phyloP scores from a whole-genome alignment of 1,140 invertebrate genomes.

The Physella acuta region DNA sequence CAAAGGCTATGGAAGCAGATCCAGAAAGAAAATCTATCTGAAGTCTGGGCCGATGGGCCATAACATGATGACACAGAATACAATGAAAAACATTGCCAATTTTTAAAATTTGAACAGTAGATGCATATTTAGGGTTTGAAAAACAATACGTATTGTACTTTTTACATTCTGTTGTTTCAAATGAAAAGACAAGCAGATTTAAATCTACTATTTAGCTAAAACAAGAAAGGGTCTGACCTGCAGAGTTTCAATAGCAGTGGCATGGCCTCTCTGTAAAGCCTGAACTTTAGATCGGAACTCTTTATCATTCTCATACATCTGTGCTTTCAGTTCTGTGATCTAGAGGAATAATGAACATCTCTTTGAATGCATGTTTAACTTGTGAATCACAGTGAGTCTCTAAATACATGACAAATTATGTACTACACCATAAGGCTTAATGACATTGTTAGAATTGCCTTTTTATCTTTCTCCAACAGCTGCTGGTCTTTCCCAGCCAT shows the following conservation, averaged over 20 bases:
- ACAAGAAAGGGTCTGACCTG: neutral
- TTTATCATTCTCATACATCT: constrained; percentile 21
- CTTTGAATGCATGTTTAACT: too few relatives aligned
- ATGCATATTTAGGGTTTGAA: neutral
- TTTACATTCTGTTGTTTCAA: neutral
- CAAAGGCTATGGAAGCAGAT: too few relatives aligned
- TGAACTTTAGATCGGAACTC: constrained; percentile 16
- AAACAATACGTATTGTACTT: neutral
- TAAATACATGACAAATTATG: too few relatives aligned
- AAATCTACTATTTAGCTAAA: neutral
- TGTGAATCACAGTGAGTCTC: neutral
- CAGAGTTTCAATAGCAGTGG: constrained; percentile 10
- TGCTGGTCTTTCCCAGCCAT: constrained; percentile 81
- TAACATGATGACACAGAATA: neutral
- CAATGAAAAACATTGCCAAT: neutral
- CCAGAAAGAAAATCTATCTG: too few relatives aligned
- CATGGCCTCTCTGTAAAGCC: neutral
- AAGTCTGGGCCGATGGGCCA: neutral
- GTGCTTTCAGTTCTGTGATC: constrained; percentile 22
- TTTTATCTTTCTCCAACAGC: constrained; percentile 85
- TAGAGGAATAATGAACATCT: neutral
- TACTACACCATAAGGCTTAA: too few relatives aligned
- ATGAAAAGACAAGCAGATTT: neutral
- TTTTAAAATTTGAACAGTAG: neutral
- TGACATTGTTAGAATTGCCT: too few relatives aligned